phyloP scores from a whole-genome alignment of 1,140 invertebrate genomes.

The Plectrocnemia conspersa region DNA sequence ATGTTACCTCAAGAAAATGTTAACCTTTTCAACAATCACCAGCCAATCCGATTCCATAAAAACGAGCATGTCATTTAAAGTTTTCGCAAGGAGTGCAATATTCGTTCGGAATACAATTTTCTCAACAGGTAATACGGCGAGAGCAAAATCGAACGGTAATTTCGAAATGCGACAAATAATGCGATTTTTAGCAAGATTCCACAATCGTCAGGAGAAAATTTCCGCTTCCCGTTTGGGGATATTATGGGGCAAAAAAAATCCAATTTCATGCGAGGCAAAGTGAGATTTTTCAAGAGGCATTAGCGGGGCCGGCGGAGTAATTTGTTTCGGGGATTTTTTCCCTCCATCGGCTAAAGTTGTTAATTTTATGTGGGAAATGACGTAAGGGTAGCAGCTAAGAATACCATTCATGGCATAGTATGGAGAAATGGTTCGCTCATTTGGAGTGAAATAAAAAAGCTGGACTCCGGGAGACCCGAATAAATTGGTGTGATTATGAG shows the following conservation, averaged over 20 bases:
- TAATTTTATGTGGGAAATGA: conserved; percentile 15
- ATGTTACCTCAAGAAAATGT: conserved; percentile 4
- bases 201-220: conserved; percentile 13
- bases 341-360: conserved; percentile 12
- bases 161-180: conserved; percentile 9
- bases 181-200: conserved; percentile 8
- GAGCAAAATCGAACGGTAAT: conserved; percentile 1
- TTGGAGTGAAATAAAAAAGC: too few relatives aligned
- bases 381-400: too few relatives aligned
- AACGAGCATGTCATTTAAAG: too few relatives aligned
- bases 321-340: conserved; percentile 16
- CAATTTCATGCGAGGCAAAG: conserved; percentile 17
- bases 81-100: too few relatives aligned
- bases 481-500: too few relatives aligned
- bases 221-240: conserved; percentile 7
- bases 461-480: too few relatives aligned
- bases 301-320: conserved; percentile 11
- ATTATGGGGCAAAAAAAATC: conserved; percentile 11
- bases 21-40: too few relatives aligned
- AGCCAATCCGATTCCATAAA: too few relatives aligned
- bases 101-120: too few relatives aligned
- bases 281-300: conserved; percentile 18
- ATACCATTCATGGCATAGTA: too few relatives aligned
- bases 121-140: too few relatives aligned
- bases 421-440: too few relatives aligned